Evolutionary conservation across 2,888 invertebrate species (phyloP), one percentile per base, ranked within the genome.

Genomic region (Piscicola geometra): DNA sequence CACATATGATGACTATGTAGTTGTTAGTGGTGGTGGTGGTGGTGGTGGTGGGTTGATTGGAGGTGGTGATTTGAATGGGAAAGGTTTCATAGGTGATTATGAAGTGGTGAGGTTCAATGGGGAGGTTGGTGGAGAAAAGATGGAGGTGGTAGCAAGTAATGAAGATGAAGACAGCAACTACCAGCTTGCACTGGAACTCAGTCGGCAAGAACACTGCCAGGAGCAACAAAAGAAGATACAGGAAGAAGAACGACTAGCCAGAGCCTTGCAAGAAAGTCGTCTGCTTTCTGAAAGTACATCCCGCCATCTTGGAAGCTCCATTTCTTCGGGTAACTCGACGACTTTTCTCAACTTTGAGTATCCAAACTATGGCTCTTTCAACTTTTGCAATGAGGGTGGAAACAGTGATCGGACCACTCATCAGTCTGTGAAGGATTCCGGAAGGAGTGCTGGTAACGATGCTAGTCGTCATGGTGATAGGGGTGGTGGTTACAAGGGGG

Each of bases 161-260:
- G 70, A 41, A 15, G 73, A 73, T n/a, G 73, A 56, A 3, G 73
- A 73, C 28, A 32, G 15, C 35, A 60, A 73, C 2, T 33, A 64
- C 12, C n/a, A 73, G 33, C 56, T 73, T 21, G 73, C 73, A 1
- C 25, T 73, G 36, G 60, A 32, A 21, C 30, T 73, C 28, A 73
- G 73, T 52, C 47, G n/a, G n/a, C 56, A 64, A 56, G 73, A 73
- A n/a, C 64, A 73, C n/a, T 36, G 32, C 21, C n/a, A 56, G 50
- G 52, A 72, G 5, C 25, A 52, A 32, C 36, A 52, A 15, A 21
- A 32, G 36, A 32, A 30, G 33, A 36, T 32, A 25, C 1, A 30
- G 64, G 73, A 73, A n/a, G 73, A 73, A 28, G 9, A 9, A 12
- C 2, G 41, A 0, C 25, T 73, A 15, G 33, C 2, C 5, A 30